Percentiles rank a stretch among this genome's conserved stretches.
phyloP scores from a whole-genome alignment of 1,140 invertebrate genomes.

The Hyles euphorbiae region DNA sequence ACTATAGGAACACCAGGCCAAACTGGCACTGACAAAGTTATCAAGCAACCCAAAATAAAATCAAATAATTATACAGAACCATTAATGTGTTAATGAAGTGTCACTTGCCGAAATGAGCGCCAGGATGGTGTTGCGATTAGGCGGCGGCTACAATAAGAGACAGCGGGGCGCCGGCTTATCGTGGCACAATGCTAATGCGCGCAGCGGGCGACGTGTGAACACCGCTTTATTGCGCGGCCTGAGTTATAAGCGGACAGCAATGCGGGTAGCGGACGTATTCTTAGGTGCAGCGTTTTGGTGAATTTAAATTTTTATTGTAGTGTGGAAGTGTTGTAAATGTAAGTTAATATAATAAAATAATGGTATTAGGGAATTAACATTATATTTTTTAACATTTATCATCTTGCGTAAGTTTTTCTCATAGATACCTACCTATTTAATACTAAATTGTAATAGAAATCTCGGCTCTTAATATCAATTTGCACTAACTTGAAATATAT shows the following conservation, averaged over 20 bases:
- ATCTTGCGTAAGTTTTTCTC: no score
- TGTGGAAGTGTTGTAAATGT: no score
- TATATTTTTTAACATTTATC: no score
- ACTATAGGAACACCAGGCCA: no score
- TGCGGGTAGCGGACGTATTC: not conserved
- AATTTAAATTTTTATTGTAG: no score
- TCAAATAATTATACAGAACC: conserved; percentile 10
- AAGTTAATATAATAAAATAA: no score
- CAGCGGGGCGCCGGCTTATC: conserved; percentile 64
- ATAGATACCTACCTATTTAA: no score
- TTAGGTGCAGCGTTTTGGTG: not conserved
- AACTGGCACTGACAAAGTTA: no score
- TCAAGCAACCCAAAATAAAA: not conserved
- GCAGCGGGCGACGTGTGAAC: conserved; percentile 57
- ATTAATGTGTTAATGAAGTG: not conserved
- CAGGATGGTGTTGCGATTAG: conserved; percentile 42
- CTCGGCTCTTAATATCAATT: no score
- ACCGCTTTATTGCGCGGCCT: conserved; percentile 28
- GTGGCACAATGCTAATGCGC: conserved; percentile 48
- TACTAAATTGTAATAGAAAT: no score
- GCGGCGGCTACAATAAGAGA: conserved; percentile 28
- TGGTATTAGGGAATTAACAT: no score
- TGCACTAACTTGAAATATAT: no score
- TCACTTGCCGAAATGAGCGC: not conserved
- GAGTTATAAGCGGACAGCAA: conserved; percentile 16